Conservation (phyloP, 2,113 vertebrate genomes). For the Festucalex cinctus region DNA sequence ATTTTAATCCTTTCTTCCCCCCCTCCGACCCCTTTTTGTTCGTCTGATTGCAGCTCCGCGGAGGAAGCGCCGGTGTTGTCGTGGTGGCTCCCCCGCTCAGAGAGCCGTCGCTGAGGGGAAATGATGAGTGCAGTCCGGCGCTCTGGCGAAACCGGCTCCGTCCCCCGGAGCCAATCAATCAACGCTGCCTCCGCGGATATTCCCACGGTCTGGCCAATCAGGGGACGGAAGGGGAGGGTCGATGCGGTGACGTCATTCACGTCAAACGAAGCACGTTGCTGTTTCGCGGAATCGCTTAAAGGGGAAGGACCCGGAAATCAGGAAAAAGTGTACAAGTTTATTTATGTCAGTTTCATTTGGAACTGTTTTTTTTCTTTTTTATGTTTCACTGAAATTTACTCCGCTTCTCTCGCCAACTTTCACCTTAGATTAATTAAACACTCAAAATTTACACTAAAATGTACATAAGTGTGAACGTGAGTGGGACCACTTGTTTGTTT, state of each 20-base stretch:
- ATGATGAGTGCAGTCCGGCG: slow-evolving; percentile 31
- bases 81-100: slow-evolving; percentile 12
- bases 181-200: slow-evolving; percentile 48
- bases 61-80: slow-evolving; percentile 16
- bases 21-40: neutral
- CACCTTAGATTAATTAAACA: too few relatives aligned
- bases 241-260: slow-evolving; percentile 37
- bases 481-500: too few relatives aligned
- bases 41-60: slow-evolving; percentile 31
- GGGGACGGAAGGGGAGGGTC: slow-evolving; percentile 54
- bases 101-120: slow-evolving; percentile 60
- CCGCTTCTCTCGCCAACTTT: too few relatives aligned
- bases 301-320: slow-evolving; percentile 22
- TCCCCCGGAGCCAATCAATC: slow-evolving; percentile 62
- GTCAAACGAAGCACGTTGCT: slow-evolving; percentile 61
- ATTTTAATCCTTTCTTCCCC: neutral
- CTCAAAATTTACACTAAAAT: too few relatives aligned
- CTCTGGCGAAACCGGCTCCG: slow-evolving; percentile 51
- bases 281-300: slow-evolving; percentile 58
- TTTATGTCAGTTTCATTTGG: neutral
- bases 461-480: too few relatives aligned
- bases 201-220: slow-evolving; percentile 67
- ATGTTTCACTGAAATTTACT: too few relatives aligned
- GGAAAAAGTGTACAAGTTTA: neutral
- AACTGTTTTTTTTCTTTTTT: too few relatives aligned